Evolutionary conservation across 2,113 vertebrate genomes (phyloP).

Genomic region (Coturnix japonica): DNA sequence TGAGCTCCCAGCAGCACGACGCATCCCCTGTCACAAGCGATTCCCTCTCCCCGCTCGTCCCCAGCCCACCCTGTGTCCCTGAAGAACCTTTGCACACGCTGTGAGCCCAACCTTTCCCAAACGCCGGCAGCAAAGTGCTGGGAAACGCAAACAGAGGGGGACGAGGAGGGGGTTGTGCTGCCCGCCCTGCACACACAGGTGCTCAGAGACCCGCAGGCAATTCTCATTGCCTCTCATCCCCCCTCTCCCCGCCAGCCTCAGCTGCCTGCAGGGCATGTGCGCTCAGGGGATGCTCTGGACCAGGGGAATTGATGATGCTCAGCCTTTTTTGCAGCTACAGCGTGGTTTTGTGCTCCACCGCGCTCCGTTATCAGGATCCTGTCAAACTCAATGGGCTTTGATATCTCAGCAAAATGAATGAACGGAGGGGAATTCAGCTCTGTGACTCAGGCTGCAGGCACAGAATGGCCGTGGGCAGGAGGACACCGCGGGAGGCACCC

Average conservation of each 20-base stretch:
- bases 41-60: neutral
- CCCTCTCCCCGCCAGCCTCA: neutral
- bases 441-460: neutral
- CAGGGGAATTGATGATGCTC: neutral
- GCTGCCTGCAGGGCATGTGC: fast-evolving
- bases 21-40: slow-evolving; percentile 23
- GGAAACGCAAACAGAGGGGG: neutral
- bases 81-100: neutral
- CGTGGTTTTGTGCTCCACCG: neutral
- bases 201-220: neutral
- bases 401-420: neutral
- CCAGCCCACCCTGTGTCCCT: neutral
- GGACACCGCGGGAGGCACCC: neutral
- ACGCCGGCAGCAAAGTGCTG: neutral
- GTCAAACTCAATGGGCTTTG: neutral
- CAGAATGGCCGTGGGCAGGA: neutral
- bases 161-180: fast-evolving
- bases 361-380: neutral
- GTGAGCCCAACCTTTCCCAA: neutral
- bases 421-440: neutral
- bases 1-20: fast-evolving
- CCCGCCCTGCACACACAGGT: neutral
- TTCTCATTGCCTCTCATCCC: fast-evolving
- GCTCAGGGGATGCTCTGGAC: neutral
- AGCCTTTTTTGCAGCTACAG: neutral